Evolutionary conservation across 1,140 invertebrate genomes (phyloP).

Genomic region (Dryas iulia): DNA sequence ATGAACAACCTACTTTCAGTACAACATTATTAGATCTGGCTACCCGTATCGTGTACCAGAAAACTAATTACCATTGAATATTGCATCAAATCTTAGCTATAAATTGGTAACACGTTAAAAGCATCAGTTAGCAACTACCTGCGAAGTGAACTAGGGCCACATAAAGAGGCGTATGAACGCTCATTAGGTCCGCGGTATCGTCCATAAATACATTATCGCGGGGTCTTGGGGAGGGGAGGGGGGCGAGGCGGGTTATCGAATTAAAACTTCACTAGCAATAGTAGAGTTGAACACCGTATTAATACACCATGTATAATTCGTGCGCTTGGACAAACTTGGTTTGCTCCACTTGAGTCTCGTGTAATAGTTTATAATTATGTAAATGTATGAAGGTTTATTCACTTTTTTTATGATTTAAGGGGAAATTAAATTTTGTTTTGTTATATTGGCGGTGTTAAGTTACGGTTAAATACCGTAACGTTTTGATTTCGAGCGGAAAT

Average conservation of each 20-base stretch:
- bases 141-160: slow-evolving; percentile 50
- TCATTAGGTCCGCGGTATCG: slow-evolving; percentile 76
- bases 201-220: slow-evolving; percentile 77
- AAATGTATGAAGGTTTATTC: too few species aligned
- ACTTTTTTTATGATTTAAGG: too few species aligned
- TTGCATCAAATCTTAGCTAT: slow-evolving; percentile 1
- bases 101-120: slow-evolving; percentile 36
- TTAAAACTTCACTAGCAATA: slow-evolving; percentile 79
- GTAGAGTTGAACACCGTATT: slow-evolving; percentile 75
- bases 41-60: background rate
- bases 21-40: background rate
- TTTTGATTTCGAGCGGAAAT: too few species aligned
- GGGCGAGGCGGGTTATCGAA: slow-evolving; percentile 68
- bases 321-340: slow-evolving; percentile 68
- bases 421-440: too few species aligned
- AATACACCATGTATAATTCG: slow-evolving; percentile 78
- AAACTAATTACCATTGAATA: slow-evolving; percentile 2
- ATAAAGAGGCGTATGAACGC: slow-evolving; percentile 68
- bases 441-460: too few species aligned
- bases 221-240: slow-evolving; percentile 32
- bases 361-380: background rate
- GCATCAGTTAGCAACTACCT: slow-evolving; percentile 41
- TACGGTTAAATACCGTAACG: too few species aligned
- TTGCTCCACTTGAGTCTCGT: slow-evolving; percentile 37
- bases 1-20: background rate